These are phyloP conservation scores for Gymnoscopelus microlampas DNA, from an alignment of 2,797 vertebrate genomes.

Conservation along the genomic window DNA sequence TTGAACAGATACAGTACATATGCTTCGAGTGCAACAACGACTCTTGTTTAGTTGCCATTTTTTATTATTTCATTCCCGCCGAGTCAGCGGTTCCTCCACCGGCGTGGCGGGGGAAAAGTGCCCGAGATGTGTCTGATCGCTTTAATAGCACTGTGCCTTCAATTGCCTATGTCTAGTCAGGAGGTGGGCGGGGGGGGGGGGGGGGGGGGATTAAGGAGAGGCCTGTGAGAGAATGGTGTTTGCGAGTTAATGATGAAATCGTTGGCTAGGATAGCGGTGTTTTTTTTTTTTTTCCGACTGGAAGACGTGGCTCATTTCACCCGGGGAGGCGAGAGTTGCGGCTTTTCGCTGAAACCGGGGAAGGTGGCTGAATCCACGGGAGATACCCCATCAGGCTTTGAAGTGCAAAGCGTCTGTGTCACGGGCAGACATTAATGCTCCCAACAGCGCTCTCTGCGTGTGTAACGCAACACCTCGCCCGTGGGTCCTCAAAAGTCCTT, in stretches of 20 bases:
- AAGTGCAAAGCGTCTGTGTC: slow-evolving; percentile 43
- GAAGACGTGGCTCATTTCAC: slow-evolving; percentile 34
- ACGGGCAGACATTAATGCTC: slow-evolving; percentile 51
- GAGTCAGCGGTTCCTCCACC: slow-evolving; percentile 25
- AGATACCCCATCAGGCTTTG: slow-evolving; percentile 45
- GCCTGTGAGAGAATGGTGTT: slow-evolving; percentile 42
- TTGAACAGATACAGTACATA: neutral
- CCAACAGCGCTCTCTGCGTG: slow-evolving; percentile 24
- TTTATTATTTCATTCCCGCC: slow-evolving; percentile 15
- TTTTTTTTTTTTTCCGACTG: slow-evolving; percentile 18
- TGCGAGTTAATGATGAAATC: slow-evolving; percentile 46
- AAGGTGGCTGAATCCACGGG: slow-evolving; percentile 25
- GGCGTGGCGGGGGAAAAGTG: slow-evolving; percentile 23
- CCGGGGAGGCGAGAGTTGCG: neutral
- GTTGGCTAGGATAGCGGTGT: slow-evolving; percentile 55
- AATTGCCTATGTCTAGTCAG: slow-evolving; percentile 47
- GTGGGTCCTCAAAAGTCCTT: slow-evolving; percentile 36
- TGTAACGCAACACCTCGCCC: slow-evolving; percentile 48
- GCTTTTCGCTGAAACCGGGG: neutral
- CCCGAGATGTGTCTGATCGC: slow-evolving; percentile 52
- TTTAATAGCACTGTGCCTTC: slow-evolving; percentile 50
- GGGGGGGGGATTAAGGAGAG: slow-evolving; percentile 49
- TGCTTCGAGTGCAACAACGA: slow-evolving; percentile 3
- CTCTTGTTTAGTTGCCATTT: slow-evolving; percentile 6
- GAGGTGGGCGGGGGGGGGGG: too few relatives aligned